phyloP scores from a whole-genome alignment of 1,140 invertebrate species.

The Scaptomyza hsui region DNA sequence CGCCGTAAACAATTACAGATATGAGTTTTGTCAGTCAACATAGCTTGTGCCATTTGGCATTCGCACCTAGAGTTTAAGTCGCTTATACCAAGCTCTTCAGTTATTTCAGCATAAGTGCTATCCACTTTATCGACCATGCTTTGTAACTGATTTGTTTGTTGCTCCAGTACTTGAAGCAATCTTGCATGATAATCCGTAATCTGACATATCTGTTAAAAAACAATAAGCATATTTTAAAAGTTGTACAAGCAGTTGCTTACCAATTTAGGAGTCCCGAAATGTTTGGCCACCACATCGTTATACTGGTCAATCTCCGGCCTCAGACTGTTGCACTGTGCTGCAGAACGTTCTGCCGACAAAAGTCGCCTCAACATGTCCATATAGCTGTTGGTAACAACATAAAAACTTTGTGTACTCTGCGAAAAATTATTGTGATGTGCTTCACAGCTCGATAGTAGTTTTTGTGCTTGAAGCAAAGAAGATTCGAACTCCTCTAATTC shows the following conservation, averaged over 20 bases:
- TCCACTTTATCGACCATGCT: not conserved
- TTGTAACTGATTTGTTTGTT: conserved; percentile 28
- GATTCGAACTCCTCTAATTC: conserved; percentile 48
- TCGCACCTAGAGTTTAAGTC: not conserved
- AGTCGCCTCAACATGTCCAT: conserved; percentile 34
- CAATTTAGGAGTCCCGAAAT: conserved; percentile 6
- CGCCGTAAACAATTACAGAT: not conserved
- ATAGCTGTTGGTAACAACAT: conserved; percentile 16
- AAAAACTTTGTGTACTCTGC: not conserved
- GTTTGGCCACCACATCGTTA: not conserved
- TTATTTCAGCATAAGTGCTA: conserved; percentile 12
- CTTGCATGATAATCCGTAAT: conserved; percentile 43
- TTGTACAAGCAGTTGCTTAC: conserved; percentile 9
- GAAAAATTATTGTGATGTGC: not conserved
- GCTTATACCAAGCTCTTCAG: not conserved
- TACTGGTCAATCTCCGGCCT: conserved; percentile 35
- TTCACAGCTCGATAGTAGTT: conserved; percentile 12
- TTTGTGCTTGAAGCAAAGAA: conserved; percentile 29
- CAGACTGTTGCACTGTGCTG: conserved; percentile 32
- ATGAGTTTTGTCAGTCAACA: not conserved
- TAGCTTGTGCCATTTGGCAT: conserved; percentile 7
- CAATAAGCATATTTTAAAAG: not conserved
- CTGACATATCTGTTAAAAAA: conserved; percentile 21
- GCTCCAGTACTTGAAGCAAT: conserved; percentile 34
- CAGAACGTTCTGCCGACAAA: conserved; percentile 35